These are phyloP conservation scores for Zaprionus gabonicus DNA, from an alignment of 1,140 invertebrate genomes.

Conservation along the genomic window DNA sequence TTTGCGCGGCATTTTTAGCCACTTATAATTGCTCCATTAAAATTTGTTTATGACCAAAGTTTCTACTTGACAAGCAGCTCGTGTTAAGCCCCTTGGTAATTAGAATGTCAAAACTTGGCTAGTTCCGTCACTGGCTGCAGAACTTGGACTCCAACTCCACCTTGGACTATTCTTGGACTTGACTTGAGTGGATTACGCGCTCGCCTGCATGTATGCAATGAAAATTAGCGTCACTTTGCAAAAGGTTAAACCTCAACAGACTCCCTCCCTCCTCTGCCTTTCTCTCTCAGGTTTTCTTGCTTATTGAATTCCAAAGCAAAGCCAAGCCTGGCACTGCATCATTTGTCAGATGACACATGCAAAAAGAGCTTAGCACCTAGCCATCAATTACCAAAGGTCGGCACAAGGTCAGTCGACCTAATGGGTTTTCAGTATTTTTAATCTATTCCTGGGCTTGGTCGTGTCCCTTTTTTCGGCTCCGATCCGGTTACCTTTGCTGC, in stretches of 20 bases:
- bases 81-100: constrained; percentile 54
- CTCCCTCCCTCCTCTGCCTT: neutral
- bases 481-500: constrained; percentile 11
- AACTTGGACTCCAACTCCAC: too few relatives aligned
- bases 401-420: constrained; percentile 59
- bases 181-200: constrained; percentile 20
- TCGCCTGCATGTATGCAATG: constrained; percentile 7
- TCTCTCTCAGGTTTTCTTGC: neutral
- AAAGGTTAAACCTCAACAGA: neutral
- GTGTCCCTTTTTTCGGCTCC: constrained; percentile 16
- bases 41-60: constrained; percentile 78
- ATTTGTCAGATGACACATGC: constrained; percentile 80
- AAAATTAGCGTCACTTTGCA: constrained; percentile 17
- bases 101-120: constrained; percentile 67
- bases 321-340: constrained; percentile 29
- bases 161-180: constrained; percentile 46
- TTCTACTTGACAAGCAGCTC: constrained; percentile 63
- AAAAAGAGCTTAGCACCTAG: constrained; percentile 34
- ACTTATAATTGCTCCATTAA: constrained; percentile 83
- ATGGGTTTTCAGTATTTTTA: constrained; percentile 61
- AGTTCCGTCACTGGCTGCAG: neutral
- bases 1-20: constrained; percentile 69
- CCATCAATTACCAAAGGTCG: constrained; percentile 73
- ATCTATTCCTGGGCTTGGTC: constrained; percentile 44
- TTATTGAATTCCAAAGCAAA: neutral